Percentiles rank a stretch among this genome's conserved stretches.
These are phyloP conservation scores for Metallyticus violacea DNA, from an alignment of 2,888 invertebrate genomes.

Conservation along the genomic window DNA sequence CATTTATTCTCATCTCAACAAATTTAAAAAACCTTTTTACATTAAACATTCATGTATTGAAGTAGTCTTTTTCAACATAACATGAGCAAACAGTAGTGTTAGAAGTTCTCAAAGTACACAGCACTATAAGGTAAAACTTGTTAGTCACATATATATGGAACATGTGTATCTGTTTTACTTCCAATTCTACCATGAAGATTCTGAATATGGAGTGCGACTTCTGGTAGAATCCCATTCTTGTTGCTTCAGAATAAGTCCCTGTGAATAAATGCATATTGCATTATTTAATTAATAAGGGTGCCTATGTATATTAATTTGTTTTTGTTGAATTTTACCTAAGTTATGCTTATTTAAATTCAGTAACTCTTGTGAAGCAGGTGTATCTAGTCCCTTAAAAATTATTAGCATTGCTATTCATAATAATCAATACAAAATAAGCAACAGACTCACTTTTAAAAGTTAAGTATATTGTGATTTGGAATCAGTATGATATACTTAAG, in stretches of 20 bases:
- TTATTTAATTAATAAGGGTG: not conserved
- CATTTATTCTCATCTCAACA: not conserved
- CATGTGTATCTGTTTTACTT: too few species aligned
- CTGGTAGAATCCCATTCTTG: slow-evolving; percentile 50
- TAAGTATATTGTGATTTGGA: too few species aligned
- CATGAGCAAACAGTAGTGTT: not conserved
- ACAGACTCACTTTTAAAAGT: too few species aligned
- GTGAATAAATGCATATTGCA: slow-evolving; percentile 21
- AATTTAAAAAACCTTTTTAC: not conserved
- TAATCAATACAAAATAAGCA: too few species aligned
- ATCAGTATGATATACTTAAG: too few species aligned
- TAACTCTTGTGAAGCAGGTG: too few species aligned
- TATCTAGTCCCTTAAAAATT: too few species aligned
- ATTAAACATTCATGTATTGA: not conserved
- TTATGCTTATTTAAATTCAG: too few species aligned
- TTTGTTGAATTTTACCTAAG: too few species aligned
- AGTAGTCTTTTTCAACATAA: not conserved
- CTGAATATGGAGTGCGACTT: slow-evolving; percentile 28
- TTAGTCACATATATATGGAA: not conserved
- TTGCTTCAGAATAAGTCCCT: slow-evolving; percentile 52
- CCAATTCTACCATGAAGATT: slow-evolving; percentile 12
- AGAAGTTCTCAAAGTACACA: not conserved
- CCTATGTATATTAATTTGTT: too few species aligned
- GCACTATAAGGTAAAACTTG: not conserved
- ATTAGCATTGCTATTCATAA: too few species aligned